Base-by-base conservation (phyloP, 1,140 invertebrate species). In the Nautilus pompilius region DNA sequence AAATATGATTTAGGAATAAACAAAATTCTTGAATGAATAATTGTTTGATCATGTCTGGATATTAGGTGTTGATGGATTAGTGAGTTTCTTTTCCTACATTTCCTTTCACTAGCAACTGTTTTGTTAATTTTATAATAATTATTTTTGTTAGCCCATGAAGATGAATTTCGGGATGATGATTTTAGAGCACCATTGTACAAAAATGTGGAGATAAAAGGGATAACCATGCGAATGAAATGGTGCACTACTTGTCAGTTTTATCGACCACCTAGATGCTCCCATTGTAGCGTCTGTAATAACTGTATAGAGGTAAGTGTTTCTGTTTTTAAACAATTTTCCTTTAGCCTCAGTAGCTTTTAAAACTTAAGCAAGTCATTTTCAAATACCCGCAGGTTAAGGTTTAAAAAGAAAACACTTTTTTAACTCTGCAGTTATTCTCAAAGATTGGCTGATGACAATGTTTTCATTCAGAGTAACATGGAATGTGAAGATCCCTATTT, bases 211-310 rank as follows among this genome's bases (percentile, higher is more conserved):
- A 97, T 99, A 62, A 96, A 97, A 86, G 95, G 95, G 58, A 96
- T 98, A 62, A 96, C 93, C 20, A 95, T 99, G 45, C 89, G 96
- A 65, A 98, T 99, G 95, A 99, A 99, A 85, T 99, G 97, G 97
- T 99, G 98, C 84, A 76, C 77, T 26, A 99, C 97, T 2, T 99
- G 98, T 86, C 96, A 99, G 85, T 99, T 99, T 86, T 99, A 99
- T 84, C 88, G 96, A 74, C 96, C 96, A 78, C 97, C 97, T 61
- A 87, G 97, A 80, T 98, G 96, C 85, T 98, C 95, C 56, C 96
- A 99, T 85, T 99, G 98, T 84, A 98, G 94, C 76, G 95, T 98
- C 57, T 99, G 97, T 86, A 96, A 99, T 87, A 93, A 93, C 78
- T 99, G 96, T 84, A 97, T 99, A 81, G 95, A 98, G 88, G 95